Percentiles rank a stretch among this genome's conserved stretches.
Evolutionary conservation across 2,797 vertebrate genomes (phyloP).

Genomic region (Thamnophis elegans): DNA sequence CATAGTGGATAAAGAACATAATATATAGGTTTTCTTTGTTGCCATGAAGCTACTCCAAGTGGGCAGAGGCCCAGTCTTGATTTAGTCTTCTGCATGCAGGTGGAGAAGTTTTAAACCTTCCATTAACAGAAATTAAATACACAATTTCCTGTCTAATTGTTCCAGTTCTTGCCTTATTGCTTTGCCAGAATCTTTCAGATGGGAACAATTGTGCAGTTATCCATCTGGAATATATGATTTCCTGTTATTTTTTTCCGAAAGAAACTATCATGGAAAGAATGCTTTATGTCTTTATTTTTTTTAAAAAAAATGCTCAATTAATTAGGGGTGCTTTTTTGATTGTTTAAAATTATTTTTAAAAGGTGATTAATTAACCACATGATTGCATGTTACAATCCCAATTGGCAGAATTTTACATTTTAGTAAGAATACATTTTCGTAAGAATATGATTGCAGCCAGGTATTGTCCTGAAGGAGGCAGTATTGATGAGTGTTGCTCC

Average conservation of each 20-base stretch:
- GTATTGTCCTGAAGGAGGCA: slow-evolving; percentile 25
- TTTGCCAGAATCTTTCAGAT: neutral
- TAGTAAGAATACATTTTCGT: neutral
- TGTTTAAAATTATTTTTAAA: neutral
- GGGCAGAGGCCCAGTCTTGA: neutral
- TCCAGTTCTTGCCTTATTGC: neutral
- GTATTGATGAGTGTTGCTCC: neutral
- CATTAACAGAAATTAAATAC: neutral
- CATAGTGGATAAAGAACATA: neutral
- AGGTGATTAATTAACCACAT: neutral
- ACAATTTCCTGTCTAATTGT: neutral
- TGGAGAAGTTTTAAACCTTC: neutral
- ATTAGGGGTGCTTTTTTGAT: neutral
- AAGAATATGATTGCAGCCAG: neutral
- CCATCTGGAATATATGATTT: neutral
- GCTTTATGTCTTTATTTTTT: neutral
- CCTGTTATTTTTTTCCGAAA: neutral
- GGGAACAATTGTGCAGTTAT: neutral
- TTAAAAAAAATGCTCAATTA: neutral
- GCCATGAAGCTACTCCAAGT: neutral
- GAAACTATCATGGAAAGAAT: neutral
- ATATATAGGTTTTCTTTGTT: neutral
- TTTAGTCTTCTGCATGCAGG: neutral
- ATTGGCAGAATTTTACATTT: neutral
- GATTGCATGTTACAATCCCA: neutral